A percentile compares a stretch with the other conserved stretches of the same genome.
Conservation (phyloP, 2,888 invertebrate genomes). For the Pterobdella sp. region DNA sequence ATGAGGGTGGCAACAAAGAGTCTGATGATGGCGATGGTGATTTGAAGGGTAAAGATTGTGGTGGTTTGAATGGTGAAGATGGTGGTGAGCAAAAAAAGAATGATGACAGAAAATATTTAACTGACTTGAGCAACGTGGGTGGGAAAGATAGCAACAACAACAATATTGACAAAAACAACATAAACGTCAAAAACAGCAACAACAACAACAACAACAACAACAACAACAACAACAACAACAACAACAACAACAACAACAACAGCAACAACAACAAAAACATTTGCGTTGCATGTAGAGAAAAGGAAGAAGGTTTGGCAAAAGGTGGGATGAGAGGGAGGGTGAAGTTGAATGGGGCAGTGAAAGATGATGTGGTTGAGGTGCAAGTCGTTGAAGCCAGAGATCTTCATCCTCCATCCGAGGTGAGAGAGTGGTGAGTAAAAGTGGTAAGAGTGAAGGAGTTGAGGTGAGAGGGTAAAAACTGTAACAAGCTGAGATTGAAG, state of each 20-base stretch:
- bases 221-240: not conserved
- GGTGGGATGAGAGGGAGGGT: too few species aligned
- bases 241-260: not conserved
- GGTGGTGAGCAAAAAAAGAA: too few species aligned
- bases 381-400: not conserved
- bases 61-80: too few species aligned
- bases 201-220: not conserved
- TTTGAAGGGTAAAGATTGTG: too few species aligned
- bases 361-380: not conserved
- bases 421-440: too few species aligned
- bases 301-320: not conserved
- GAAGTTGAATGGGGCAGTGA: not conserved
- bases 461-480: too few species aligned
- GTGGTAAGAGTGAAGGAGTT: too few species aligned
- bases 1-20: too few species aligned
- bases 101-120: too few species aligned
- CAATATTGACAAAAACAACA: not conserved
- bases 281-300: not conserved
- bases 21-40: too few species aligned
- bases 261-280: not conserved
- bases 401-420: not conserved
- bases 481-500: too few species aligned
- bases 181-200: not conserved
- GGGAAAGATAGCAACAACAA: not conserved
- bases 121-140: not conserved